Evolutionary conservation across 1,140 invertebrate species (phyloP).

Genomic region (Mercenaria mercenaria): DNA sequence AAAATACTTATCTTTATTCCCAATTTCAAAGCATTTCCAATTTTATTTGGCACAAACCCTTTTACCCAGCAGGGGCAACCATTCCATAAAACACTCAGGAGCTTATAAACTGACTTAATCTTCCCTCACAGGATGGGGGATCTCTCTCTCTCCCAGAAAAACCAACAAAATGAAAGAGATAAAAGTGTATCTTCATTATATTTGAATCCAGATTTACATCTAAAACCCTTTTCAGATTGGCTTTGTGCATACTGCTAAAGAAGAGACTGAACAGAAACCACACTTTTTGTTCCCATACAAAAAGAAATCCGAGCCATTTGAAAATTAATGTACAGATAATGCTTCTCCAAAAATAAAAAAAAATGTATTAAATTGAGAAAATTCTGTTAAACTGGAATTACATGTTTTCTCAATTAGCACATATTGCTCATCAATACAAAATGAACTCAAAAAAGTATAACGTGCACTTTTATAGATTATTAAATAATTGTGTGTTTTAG

Average conservation of each 20-base stretch:
- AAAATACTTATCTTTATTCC: conserved; percentile 18
- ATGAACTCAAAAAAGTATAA: too few relatives aligned
- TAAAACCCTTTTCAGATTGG: background rate
- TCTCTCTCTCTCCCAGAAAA: background rate
- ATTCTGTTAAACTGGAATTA: background rate
- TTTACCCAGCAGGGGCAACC: conserved; percentile 1
- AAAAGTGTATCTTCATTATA: conserved; percentile 1
- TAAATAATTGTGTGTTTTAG: too few relatives aligned
- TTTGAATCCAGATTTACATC: background rate
- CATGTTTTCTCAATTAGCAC: background rate
- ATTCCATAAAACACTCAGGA: conserved; percentile 5
- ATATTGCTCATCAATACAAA: background rate
- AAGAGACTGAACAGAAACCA: too few relatives aligned
- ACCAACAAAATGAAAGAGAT: background rate
- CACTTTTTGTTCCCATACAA: background rate
- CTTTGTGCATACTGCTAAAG: background rate
- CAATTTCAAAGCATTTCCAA: conserved; percentile 5
- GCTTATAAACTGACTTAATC: background rate
- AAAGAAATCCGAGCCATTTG: background rate
- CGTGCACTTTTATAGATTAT: too few relatives aligned
- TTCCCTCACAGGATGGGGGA: background rate
- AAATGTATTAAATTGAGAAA: background rate
- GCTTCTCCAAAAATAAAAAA: background rate
- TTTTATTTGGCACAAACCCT: background rate
- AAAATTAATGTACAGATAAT: background rate